phyloP scores from a whole-genome alignment of 2,888 invertebrate genomes.

The Megastigmus dorsalis region DNA sequence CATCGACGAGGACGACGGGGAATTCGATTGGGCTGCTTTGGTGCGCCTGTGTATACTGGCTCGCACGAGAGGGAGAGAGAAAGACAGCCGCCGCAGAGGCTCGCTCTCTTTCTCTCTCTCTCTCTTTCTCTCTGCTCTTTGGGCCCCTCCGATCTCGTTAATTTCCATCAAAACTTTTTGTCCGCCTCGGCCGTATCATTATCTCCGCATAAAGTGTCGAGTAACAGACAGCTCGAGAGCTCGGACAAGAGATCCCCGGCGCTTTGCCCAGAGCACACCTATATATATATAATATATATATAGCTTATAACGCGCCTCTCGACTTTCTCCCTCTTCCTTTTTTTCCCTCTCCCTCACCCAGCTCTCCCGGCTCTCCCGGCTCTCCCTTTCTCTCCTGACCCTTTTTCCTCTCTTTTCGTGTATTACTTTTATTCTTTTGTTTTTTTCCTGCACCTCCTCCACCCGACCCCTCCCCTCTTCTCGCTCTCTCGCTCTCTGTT shows the following conservation, averaged over 20 bases:
- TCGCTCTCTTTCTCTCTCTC: no score
- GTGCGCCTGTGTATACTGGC: background rate
- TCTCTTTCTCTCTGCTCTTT: no score
- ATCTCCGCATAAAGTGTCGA: slow-evolving; percentile 53
- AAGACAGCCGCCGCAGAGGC: background rate
- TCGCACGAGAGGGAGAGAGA: background rate
- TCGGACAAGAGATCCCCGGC: slow-evolving; percentile 31
- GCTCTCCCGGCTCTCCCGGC: slow-evolving; percentile 28
- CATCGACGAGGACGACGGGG: slow-evolving; percentile 10
- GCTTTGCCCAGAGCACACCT: slow-evolving; percentile 10
- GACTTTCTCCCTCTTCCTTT: slow-evolving; percentile 22
- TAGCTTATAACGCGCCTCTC: background rate
- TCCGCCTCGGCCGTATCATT: slow-evolving; percentile 46
- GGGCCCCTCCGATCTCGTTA: slow-evolving; percentile 42
- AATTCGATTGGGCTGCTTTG: background rate
- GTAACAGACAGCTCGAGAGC: slow-evolving; percentile 45
- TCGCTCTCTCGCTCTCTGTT: background rate
- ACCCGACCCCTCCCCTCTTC: no score
- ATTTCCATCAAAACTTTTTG: slow-evolving; percentile 51
- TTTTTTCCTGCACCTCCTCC: no score
- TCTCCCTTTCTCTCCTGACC: background rate
- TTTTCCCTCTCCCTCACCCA: slow-evolving; percentile 14
- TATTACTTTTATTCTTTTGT: no score
- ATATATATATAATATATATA: background rate
- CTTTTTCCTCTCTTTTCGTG: slow-evolving; percentile 1